Conservation (phyloP, 2,113 vertebrate species). For the Psettodes erumei region DNA sequence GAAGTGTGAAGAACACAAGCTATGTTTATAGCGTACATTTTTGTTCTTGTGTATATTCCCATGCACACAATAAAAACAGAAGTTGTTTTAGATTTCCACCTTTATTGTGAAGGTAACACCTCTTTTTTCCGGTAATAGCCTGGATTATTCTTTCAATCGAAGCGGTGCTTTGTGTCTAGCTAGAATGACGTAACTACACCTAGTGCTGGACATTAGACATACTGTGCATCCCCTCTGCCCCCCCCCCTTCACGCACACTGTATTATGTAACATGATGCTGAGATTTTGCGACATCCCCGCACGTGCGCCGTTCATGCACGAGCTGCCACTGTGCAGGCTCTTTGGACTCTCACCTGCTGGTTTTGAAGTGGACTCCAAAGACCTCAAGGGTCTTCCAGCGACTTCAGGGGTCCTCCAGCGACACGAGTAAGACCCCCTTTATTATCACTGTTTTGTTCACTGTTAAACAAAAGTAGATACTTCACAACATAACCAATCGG, state of each 20-base stretch:
- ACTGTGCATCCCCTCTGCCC: neutral
- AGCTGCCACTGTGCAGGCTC: neutral
- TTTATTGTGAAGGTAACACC: constrained; percentile 42
- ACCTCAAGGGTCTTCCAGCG: neutral
- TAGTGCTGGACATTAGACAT: neutral
- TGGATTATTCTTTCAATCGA: neutral
- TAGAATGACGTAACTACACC: constrained; percentile 55
- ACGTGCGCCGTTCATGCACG: neutral
- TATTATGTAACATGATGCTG: neutral
- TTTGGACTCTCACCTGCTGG: neutral
- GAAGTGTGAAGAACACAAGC: too few relatives aligned
- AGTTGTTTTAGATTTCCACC: neutral
- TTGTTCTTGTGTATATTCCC: too few relatives aligned
- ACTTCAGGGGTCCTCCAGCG: neutral
- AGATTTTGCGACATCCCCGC: neutral
- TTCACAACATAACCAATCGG: neutral
- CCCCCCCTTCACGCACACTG: neutral
- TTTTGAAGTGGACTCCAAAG: neutral
- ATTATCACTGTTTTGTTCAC: neutral
- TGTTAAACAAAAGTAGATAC: neutral
- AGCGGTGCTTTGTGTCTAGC: constrained; percentile 53
- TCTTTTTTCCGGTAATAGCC: constrained; percentile 4
- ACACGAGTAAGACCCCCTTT: neutral
- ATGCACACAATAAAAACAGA: too few relatives aligned
- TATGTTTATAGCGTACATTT: too few relatives aligned